Percentiles rank a stretch among this genome's conserved stretches.
Evolutionary conservation across 2,113 vertebrate genomes (phyloP).

Genomic region (Nestor notabilis): DNA sequence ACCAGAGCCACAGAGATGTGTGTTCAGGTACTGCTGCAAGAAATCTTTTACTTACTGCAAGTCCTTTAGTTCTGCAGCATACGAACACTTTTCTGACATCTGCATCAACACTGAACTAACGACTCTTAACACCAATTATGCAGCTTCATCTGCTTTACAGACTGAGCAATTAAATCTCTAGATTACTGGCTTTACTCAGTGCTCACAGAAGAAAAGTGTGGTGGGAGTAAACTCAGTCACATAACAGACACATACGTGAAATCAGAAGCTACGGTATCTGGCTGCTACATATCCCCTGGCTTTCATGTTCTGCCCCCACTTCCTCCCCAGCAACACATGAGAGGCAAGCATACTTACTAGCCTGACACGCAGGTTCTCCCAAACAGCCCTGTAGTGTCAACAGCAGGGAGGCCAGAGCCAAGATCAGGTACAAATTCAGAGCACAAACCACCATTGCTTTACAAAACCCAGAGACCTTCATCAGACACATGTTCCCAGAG

Average conservation of each 20-base stretch:
- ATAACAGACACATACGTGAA: not conserved
- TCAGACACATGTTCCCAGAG: accelerated
- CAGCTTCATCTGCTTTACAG: slow-evolving; percentile 30
- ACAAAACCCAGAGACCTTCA: not conserved
- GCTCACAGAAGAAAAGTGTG: not conserved
- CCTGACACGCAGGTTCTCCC: not conserved
- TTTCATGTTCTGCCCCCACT: not conserved
- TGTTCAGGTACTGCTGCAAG: not conserved
- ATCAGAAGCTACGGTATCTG: not conserved
- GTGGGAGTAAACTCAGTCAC: not conserved
- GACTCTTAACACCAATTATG: not conserved
- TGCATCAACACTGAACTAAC: not conserved
- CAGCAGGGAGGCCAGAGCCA: not conserved
- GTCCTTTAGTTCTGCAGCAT: not conserved
- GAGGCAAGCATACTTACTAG: not conserved
- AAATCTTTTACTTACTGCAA: not conserved
- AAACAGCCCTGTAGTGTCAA: not conserved
- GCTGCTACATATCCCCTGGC: not conserved
- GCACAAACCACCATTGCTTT: not conserved
- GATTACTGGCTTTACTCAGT: not conserved
- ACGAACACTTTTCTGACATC: not conserved
- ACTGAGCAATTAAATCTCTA: slow-evolving; percentile 1
- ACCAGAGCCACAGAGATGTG: not conserved
- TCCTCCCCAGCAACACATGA: accelerated
- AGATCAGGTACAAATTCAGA: not conserved